Percentiles rank a stretch among this genome's conserved stretches.
These are phyloP conservation scores for Alca torda DNA, from an alignment of 2,797 vertebrate genomes.

Conservation along the genomic window DNA sequence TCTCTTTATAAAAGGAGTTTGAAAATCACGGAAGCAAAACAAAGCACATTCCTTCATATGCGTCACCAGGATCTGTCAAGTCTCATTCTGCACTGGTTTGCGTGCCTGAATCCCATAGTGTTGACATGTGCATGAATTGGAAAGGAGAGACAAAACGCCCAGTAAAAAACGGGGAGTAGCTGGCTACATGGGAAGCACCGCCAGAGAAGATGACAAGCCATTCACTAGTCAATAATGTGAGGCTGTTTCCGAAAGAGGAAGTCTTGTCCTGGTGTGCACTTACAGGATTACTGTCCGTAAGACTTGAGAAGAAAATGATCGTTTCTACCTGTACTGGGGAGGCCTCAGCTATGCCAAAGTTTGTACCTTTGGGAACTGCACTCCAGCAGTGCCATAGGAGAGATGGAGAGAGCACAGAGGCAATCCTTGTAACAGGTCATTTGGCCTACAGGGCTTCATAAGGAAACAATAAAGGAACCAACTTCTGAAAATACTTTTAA, in stretches of 20 bases:
- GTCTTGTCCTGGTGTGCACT: neutral
- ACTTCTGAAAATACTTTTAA: neutral
- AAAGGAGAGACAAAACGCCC: neutral
- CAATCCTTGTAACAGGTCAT: neutral
- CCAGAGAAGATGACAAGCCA: neutral
- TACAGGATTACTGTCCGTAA: neutral
- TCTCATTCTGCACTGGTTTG: neutral
- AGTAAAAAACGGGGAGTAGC: neutral
- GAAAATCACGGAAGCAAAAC: neutral
- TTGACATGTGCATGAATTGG: neutral
- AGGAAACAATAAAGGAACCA: neutral
- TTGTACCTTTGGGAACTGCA: rapidly evolving
- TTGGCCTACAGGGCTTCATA: neutral
- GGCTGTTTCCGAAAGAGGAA: neutral
- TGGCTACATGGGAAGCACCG: neutral
- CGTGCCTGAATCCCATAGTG: neutral
- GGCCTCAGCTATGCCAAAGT: neutral
- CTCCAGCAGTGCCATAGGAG: neutral
- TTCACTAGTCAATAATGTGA: neutral
- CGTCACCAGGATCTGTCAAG: neutral
- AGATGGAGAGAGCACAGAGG: neutral
- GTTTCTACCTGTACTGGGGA: neutral
- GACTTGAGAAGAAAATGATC: neutral
- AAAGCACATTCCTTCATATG: neutral
- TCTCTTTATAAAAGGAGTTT: neutral